phyloP scores from a whole-genome alignment of 1,140 invertebrate species.

The Tetramorium parvispinum region DNA sequence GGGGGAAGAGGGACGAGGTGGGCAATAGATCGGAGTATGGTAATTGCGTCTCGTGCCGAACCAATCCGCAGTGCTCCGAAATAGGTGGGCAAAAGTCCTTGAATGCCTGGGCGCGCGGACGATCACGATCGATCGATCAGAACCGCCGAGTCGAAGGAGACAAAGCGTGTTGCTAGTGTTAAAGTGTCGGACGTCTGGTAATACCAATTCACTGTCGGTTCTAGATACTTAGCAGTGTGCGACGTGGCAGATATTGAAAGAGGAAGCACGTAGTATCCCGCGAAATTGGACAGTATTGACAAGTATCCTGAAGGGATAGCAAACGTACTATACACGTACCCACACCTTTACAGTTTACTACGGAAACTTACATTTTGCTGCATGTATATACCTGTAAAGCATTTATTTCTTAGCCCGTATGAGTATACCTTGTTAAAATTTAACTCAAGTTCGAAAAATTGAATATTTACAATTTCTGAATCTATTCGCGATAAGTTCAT shows the following conservation, averaged over 20 bases:
- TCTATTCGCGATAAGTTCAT: not conserved
- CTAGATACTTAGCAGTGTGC: conserved; percentile 46
- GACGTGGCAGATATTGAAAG: conserved; percentile 62
- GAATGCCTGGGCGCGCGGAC: conserved; percentile 27
- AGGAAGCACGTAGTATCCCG: conserved; percentile 59
- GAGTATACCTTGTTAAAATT: not conserved
- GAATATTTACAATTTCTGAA: not conserved
- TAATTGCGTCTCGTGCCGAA: conserved; percentile 54
- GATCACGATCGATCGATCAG: conserved; percentile 54
- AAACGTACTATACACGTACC: conserved; percentile 30
- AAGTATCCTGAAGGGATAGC: conserved; percentile 57
- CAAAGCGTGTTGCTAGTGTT: conserved; percentile 49
- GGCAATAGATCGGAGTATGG: conserved; percentile 45
- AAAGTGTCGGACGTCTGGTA: conserved; percentile 57
- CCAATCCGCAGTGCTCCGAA: conserved; percentile 26
- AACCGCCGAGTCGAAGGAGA: conserved; percentile 48
- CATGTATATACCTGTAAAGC: not conserved
- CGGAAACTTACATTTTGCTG: conserved; percentile 7
- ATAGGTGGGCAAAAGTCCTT: conserved; percentile 45
- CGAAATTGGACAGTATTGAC: conserved; percentile 63
- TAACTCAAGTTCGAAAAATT: not conserved
- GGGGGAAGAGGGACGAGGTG: not conserved
- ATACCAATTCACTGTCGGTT: conserved; percentile 62
- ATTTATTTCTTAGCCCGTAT: not conserved
- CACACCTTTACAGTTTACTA: not conserved